Percentiles rank a stretch among this genome's conserved stretches.
These are phyloP conservation scores for Eumaeus atala DNA, from an alignment of 1,140 invertebrate species.

Conservation along the genomic window DNA sequence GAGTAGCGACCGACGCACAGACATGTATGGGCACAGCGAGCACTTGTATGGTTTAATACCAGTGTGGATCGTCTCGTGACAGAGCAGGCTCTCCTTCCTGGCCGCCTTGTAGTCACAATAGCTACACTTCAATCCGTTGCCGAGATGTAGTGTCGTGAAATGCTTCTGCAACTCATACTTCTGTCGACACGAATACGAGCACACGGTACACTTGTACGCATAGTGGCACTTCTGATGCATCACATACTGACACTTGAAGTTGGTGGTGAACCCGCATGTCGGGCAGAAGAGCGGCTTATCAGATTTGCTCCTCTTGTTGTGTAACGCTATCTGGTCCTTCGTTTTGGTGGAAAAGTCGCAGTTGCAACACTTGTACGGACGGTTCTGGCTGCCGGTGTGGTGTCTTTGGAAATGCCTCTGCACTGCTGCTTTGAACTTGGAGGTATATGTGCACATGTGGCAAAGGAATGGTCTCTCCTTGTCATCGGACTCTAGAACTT, in stretches of 20 bases:
- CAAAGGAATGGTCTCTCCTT: constrained; percentile 42
- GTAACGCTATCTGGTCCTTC: constrained; percentile 49
- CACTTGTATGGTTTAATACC: constrained; percentile 47
- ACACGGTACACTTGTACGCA: constrained; percentile 34
- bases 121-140: constrained; percentile 39
- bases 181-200: constrained; percentile 40
- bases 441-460: constrained; percentile 37
- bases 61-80: constrained; percentile 46
- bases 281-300: constrained; percentile 28
- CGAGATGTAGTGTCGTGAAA: constrained; percentile 32
- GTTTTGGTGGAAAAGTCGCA: constrained; percentile 55
- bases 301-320: constrained; percentile 41
- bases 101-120: constrained; percentile 43
- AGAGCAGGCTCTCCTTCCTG: constrained; percentile 40
- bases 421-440: constrained; percentile 49
- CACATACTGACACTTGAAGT: constrained; percentile 42
- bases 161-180: constrained; percentile 48
- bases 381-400: constrained; percentile 38
- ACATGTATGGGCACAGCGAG: constrained; percentile 32
- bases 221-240: constrained; percentile 47
- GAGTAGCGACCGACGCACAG: constrained; percentile 35
- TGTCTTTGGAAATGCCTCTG: constrained; percentile 50
- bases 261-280: constrained; percentile 32
- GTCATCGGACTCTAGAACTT: constrained; percentile 39
- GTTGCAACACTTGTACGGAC: constrained; percentile 45